phyloP scores from a whole-genome alignment of 1,140 invertebrate genomes.

The Ceratosolen fusciceps region DNA sequence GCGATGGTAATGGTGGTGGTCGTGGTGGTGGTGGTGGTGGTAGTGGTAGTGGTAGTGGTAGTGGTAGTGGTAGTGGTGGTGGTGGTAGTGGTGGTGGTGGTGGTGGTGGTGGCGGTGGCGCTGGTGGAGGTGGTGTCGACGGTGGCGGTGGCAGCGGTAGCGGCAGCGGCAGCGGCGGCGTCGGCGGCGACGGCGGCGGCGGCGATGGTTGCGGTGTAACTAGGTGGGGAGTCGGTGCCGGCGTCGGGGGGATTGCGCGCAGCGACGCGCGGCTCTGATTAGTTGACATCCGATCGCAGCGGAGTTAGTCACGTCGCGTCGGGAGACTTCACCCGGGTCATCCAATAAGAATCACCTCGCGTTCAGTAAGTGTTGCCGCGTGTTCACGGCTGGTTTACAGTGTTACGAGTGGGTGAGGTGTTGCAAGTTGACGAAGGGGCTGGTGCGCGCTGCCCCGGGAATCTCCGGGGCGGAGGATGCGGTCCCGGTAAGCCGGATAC shows the following conservation, averaged over 20 bases:
- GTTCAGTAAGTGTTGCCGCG: neutral
- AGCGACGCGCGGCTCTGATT: slow-evolving; percentile 50
- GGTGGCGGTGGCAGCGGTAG: slow-evolving; percentile 41
- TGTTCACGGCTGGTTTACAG: slow-evolving; percentile 1
- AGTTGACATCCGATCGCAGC: slow-evolving; percentile 65
- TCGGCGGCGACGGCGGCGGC: slow-evolving; percentile 31
- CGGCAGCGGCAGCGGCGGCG: neutral
- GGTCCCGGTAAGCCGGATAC: neutral
- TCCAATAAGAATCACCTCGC: neutral
- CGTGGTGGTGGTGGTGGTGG: slow-evolving; percentile 32
- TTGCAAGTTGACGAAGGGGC: neutral
- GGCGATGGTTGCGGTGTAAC: slow-evolving; percentile 35
- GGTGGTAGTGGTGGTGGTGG: neutral
- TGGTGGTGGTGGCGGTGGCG: neutral
- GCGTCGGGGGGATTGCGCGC: neutral
- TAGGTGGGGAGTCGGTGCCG: neutral
- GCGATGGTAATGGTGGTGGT: slow-evolving; percentile 10
- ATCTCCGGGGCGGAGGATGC: neutral
- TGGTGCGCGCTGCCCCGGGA: neutral
- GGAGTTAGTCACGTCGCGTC: slow-evolving; percentile 26
- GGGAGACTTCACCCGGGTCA: neutral
- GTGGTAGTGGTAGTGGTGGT: slow-evolving; percentile 23
- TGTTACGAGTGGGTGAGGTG: neutral
- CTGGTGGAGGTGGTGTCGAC: slow-evolving; percentile 22
- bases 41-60: slow-evolving; percentile 30